A percentile compares a stretch with the other conserved stretches of the same genome.
These are phyloP conservation scores for Drosophila lacertosa DNA, from an alignment of 1,140 invertebrate species.

Conservation along the genomic window DNA sequence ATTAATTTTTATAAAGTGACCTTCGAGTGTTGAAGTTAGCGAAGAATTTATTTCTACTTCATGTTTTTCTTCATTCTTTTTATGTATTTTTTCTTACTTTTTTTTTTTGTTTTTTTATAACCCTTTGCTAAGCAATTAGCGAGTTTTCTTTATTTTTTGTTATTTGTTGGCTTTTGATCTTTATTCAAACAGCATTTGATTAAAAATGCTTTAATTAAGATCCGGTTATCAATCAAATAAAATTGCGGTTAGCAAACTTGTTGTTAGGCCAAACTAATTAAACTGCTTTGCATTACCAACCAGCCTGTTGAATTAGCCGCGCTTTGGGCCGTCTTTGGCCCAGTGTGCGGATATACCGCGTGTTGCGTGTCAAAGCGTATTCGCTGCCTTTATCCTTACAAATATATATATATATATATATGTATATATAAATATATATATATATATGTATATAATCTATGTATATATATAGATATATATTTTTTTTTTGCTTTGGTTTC, in stretches of 20 bases:
- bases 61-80: too few relatives aligned
- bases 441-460: background rate
- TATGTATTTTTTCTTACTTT: too few relatives aligned
- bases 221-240: constrained; percentile 9
- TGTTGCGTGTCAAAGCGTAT: constrained; percentile 52
- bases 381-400: constrained; percentile 7
- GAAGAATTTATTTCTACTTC: too few relatives aligned
- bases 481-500: constrained; percentile 26
- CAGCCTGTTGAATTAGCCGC: constrained; percentile 26
- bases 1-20: too few relatives aligned
- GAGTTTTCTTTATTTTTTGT: constrained; percentile 8
- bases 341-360: constrained; percentile 37
- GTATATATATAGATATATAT: background rate
- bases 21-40: too few relatives aligned
- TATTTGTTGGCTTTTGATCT: constrained; percentile 20
- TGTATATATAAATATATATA: background rate
- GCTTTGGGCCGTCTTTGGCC: constrained; percentile 33
- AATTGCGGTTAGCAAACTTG: constrained; percentile 9
- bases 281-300: background rate
- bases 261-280: constrained; percentile 14
- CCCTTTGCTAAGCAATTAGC: constrained; percentile 27
- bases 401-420: too few relatives aligned
- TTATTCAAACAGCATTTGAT: background rate
- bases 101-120: too few relatives aligned
- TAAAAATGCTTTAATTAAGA: background rate